Conservation (phyloP, 2,797 vertebrate genomes). For the Labroides dimidiatus region DNA sequence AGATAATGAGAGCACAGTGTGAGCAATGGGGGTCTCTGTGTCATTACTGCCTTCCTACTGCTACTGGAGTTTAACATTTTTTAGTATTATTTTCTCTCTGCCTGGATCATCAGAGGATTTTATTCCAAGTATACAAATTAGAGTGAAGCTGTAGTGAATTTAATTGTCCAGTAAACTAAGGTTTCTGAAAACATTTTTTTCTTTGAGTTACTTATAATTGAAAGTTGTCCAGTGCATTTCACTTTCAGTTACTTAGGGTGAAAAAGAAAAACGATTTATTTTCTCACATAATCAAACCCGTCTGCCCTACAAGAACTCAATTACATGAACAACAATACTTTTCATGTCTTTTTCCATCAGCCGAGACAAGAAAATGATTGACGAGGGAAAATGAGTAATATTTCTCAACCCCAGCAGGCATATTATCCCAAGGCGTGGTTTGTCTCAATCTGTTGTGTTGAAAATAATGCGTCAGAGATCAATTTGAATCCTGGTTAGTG, state of each 20-base stretch:
- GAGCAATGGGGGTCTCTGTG: slow-evolving; percentile 64
- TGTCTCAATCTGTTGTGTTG: slow-evolving; percentile 31
- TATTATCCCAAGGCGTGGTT: slow-evolving; percentile 4
- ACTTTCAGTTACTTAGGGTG: background rate
- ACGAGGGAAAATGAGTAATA: slow-evolving; percentile 11
- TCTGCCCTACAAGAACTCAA: background rate
- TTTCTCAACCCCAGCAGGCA: background rate
- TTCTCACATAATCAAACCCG: background rate
- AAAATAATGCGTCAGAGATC: slow-evolving; percentile 45
- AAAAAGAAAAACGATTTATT: background rate
- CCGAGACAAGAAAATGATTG: background rate
- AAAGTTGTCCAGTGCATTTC: background rate
- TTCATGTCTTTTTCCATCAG: background rate
- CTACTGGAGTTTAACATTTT: slow-evolving; percentile 31
- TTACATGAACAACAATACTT: background rate
- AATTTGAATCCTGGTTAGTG: slow-evolving; percentile 53
- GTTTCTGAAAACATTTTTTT: slow-evolving; percentile 13
- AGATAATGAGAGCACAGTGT: slow-evolving; percentile 76
- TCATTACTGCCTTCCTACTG: slow-evolving; percentile 54
- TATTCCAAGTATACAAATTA: slow-evolving; percentile 10
- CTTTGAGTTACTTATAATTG: background rate
- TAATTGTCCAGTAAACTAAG: slow-evolving; percentile 1
- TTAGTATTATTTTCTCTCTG: slow-evolving; percentile 43
- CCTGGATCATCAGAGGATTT: slow-evolving; percentile 35
- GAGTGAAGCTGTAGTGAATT: slow-evolving; percentile 14